Conservation (phyloP, 2,113 vertebrate genomes). For the Saccopteryx bilineata region DNA sequence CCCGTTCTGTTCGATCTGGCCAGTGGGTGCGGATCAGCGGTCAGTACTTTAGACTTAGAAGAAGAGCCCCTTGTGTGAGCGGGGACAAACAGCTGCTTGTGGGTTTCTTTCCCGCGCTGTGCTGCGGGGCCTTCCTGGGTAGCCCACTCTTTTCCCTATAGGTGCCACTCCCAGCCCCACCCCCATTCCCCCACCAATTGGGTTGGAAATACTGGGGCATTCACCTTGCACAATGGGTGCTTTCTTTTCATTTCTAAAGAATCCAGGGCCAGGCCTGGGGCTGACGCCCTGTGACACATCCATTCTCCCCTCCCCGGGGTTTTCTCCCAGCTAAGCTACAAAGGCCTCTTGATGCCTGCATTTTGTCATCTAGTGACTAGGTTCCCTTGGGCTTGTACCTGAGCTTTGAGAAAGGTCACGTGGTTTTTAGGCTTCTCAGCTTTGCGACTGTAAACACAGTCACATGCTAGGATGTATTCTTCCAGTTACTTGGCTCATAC, state of each 20-base stretch:
- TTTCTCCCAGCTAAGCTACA: background rate
- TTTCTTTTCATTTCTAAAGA: conserved; percentile 33
- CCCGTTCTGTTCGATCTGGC: too few relatives aligned
- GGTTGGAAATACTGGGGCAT: background rate
- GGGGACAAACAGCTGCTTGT: conserved; percentile 30
- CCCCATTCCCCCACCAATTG: background rate
- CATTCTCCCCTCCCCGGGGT: background rate
- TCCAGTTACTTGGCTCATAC: conserved; percentile 74
- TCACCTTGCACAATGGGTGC: conserved; percentile 55
- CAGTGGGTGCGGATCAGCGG: too few relatives aligned
- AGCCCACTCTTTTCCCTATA: background rate
- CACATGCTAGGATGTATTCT: conserved; percentile 80
- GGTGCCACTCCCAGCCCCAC: background rate
- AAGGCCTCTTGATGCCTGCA: background rate
- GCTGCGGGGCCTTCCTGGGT: background rate
- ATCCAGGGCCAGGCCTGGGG: background rate
- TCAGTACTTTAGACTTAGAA: background rate
- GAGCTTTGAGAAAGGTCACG: conserved; percentile 58
- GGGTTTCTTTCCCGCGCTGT: background rate
- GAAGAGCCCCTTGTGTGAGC: conserved; percentile 23
- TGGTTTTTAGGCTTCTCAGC: conserved; percentile 46
- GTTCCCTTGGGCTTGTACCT: conserved; percentile 31
- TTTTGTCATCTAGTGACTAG: background rate
- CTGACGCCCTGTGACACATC: background rate
- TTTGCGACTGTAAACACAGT: conserved; percentile 78